Conservation (phyloP, 2,797 vertebrate genomes). For the Sebastes flavidus region DNA sequence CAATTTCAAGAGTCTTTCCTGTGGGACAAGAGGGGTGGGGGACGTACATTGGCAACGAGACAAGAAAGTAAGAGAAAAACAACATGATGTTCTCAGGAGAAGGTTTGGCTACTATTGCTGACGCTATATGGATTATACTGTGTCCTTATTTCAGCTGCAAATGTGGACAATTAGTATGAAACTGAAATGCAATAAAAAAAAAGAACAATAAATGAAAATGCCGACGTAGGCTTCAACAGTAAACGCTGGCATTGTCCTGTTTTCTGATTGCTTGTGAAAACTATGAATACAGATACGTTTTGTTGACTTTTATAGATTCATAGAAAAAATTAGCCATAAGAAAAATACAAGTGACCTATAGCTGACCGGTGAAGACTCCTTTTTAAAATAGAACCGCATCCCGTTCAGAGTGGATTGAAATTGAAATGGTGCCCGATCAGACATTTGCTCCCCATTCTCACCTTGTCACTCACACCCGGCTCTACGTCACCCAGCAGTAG, state of each 20-base stretch:
- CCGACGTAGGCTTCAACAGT: neutral
- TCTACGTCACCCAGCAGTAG: conserved; percentile 24
- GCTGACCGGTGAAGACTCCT: conserved; percentile 11
- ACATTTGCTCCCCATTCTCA: conserved; percentile 67
- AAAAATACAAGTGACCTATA: conserved; percentile 25
- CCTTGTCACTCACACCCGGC: conserved; percentile 68
- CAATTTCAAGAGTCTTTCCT: conserved; percentile 85
- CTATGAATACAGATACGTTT: conserved; percentile 4
- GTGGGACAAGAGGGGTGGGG: conserved; percentile 64
- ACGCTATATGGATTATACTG: conserved; percentile 7
- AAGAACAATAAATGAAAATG: neutral
- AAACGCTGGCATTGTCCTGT: neutral
- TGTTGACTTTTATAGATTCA: conserved; percentile 2
- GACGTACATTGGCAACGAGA: conserved; percentile 66
- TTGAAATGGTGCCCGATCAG: conserved; percentile 56
- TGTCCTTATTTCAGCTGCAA: conserved; percentile 20
- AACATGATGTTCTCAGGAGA: conserved; percentile 74
- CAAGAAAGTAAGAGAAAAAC: conserved; percentile 71
- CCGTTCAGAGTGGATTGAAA: conserved; percentile 35
- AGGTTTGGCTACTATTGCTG: conserved; percentile 39
- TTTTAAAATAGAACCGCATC: conserved; percentile 22
- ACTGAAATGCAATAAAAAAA: neutral
- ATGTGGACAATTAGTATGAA: neutral
- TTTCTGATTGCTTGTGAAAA: conserved; percentile 10
- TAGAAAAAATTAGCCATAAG: neutral